Evolutionary conservation across 1,140 invertebrate genomes (phyloP).

Genomic region (Drosophila fuyamai): DNA sequence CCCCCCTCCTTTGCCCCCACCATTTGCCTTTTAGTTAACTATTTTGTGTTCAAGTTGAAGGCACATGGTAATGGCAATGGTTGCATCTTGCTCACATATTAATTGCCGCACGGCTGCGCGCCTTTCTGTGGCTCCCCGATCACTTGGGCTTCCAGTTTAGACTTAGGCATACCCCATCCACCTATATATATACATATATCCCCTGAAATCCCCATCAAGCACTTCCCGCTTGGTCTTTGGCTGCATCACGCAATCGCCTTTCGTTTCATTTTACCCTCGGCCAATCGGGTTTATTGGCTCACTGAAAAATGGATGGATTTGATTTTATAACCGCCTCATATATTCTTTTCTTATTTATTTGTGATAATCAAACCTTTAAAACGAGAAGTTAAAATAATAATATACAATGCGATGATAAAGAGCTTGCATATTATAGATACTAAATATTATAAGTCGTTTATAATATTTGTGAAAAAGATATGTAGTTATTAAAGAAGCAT

Average conservation of each 20-base stretch:
- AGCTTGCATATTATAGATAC: too few species aligned
- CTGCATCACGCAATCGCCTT: constrained; percentile 53
- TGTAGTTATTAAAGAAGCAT: too few species aligned
- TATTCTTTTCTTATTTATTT: constrained; percentile 8
- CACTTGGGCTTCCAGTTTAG: constrained; percentile 42
- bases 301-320: neutral
- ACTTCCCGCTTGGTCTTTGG: constrained; percentile 33
- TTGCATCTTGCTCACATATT: constrained; percentile 82
- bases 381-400: neutral
- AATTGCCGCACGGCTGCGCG: constrained; percentile 81
- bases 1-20: constrained; percentile 1
- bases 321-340: neutral
- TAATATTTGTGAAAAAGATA: too few species aligned
- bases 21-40: constrained; percentile 74
- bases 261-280: constrained; percentile 37
- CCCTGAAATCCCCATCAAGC: constrained; percentile 18
- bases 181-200: neutral
- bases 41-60: constrained; percentile 83
- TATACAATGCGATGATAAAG: too few species aligned
- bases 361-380: neutral
- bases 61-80: constrained; percentile 82
- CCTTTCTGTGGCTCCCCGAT: constrained; percentile 68
- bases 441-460: too few species aligned
- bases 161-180: constrained; percentile 15
- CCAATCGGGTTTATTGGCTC: constrained; percentile 18